These are phyloP conservation scores for Nymphalis io DNA, from an alignment of 1,140 invertebrate genomes.

Conservation along the genomic window DNA sequence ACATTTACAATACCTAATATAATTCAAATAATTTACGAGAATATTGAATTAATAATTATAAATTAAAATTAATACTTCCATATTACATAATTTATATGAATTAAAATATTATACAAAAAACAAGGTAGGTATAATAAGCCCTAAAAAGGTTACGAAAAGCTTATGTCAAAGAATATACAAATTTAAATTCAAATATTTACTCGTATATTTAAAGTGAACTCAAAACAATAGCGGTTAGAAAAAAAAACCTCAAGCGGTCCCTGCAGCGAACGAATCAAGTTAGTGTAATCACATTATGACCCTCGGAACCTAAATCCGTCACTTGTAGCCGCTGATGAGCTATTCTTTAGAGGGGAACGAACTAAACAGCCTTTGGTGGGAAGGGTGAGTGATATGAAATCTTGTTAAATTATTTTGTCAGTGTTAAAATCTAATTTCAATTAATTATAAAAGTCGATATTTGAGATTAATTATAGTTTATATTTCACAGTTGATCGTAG, in stretches of 20 bases:
- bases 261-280: conserved; percentile 49
- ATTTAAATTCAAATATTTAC: neutral
- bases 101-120: too few relatives aligned
- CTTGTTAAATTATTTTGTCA: conserved; percentile 7
- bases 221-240: conserved; percentile 35
- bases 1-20: too few relatives aligned
- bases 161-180: neutral
- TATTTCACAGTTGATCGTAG: neutral
- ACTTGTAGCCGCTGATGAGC: conserved; percentile 62
- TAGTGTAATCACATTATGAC: conserved; percentile 53
- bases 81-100: too few relatives aligned
- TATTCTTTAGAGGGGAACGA: conserved; percentile 56
- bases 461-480: neutral
- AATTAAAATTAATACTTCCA: too few relatives aligned
- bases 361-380: neutral
- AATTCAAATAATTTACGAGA: too few relatives aligned
- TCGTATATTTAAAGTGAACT: conserved; percentile 1
- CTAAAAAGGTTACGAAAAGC: too few relatives aligned
- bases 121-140: too few relatives aligned
- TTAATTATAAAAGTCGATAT: neutral
- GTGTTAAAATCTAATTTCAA: conserved; percentile 5
- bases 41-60: too few relatives aligned
- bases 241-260: conserved; percentile 31
- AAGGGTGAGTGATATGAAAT: conserved; percentile 7
- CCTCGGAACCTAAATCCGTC: conserved; percentile 50